A percentile compares a stretch with the other conserved stretches of the same genome.
These are phyloP conservation scores for Eupleurogrammus muticus DNA, from an alignment of 2,797 vertebrate genomes.

Conservation along the genomic window DNA sequence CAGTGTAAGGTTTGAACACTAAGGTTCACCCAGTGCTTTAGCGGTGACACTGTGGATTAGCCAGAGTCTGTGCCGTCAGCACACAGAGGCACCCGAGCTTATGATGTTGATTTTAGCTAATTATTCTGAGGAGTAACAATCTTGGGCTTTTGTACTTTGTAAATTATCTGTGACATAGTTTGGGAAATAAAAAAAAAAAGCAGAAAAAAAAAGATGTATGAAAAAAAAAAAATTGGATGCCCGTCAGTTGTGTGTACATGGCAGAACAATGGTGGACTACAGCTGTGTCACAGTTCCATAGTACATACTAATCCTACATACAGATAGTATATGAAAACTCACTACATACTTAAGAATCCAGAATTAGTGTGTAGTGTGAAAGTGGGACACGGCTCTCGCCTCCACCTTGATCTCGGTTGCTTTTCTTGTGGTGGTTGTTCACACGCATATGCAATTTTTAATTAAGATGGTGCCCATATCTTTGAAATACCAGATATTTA, in stretches of 20 bases:
- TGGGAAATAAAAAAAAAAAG: constrained; percentile 45
- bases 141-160: constrained; percentile 65
- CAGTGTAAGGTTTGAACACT: constrained; percentile 36
- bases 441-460: constrained; percentile 85
- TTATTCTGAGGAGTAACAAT: constrained; percentile 46
- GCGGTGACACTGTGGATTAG: constrained; percentile 49
- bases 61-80: constrained; percentile 36
- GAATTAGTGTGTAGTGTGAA: constrained; percentile 21
- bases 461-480: constrained; percentile 90
- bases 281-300: constrained; percentile 36
- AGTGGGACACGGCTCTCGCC: constrained; percentile 28
- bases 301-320: constrained; percentile 12
- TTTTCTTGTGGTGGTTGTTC: constrained; percentile 55
- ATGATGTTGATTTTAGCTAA: constrained; percentile 34
- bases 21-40: constrained; percentile 42
- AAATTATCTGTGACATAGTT: constrained; percentile 66
- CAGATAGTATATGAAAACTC: constrained; percentile 15
- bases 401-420: constrained; percentile 45
- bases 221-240: constrained; percentile 23
- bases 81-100: constrained; percentile 33
- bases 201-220: constrained; percentile 26
- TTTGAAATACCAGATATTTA: constrained; percentile 89
- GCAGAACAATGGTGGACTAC: constrained; percentile 64
- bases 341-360: constrained; percentile 27
- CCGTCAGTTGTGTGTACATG: constrained; percentile 49